These are phyloP conservation scores for Galleria mellonella DNA, from an alignment of 1,140 invertebrate species.

Conservation along the genomic window DNA sequence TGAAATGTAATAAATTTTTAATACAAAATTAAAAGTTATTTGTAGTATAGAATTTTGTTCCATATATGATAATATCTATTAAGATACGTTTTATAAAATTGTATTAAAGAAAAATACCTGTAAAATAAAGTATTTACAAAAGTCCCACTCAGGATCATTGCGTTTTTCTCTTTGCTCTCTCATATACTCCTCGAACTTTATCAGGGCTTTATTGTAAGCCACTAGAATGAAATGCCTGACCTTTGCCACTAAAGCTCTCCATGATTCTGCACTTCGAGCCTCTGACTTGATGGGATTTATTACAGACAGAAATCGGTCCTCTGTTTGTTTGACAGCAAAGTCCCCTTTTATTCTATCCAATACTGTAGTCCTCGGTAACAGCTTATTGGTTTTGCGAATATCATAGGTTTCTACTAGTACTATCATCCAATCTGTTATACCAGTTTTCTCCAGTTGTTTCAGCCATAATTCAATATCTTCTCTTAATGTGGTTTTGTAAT, in stretches of 20 bases:
- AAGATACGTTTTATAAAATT: too few relatives aligned
- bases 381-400: conserved; percentile 92
- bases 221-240: conserved; percentile 89
- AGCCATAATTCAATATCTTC: conserved; percentile 94
- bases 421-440: conserved; percentile 95
- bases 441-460: conserved; percentile 82
- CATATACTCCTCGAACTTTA: conserved; percentile 93
- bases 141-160: conserved; percentile 94
- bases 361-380: conserved; percentile 93
- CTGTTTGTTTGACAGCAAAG: conserved; percentile 92
- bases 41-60: too few relatives aligned
- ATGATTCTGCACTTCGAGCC: conserved; percentile 90
- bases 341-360: conserved; percentile 95
- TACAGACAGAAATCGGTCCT: conserved; percentile 90
- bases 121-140: conserved; percentile 94
- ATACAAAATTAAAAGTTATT: too few relatives aligned
- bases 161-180: conserved; percentile 91
- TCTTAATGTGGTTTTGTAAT: conserved; percentile 88
- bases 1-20: too few relatives aligned
- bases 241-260: conserved; percentile 87
- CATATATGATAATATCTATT: too few relatives aligned
- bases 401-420: conserved; percentile 94
- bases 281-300: conserved; percentile 93
- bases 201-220: conserved; percentile 90
- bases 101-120: too few relatives aligned